These are phyloP conservation scores for Anoplopoma fimbria DNA, from an alignment of 2,113 vertebrate species.

Conservation along the genomic window DNA sequence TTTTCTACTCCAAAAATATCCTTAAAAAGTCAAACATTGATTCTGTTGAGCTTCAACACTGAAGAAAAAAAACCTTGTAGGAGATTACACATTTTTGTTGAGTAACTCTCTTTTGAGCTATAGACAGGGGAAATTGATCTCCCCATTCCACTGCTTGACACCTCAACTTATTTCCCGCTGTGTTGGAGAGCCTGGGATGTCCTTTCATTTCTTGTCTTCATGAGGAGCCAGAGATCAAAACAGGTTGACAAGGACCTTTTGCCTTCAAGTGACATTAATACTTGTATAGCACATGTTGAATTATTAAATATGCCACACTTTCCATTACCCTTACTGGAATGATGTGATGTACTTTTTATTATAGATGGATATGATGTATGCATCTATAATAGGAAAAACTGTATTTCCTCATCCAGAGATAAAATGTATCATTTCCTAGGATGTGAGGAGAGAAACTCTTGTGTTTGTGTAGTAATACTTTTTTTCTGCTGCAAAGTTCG, in stretches of 20 bases:
- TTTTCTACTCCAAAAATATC: background rate
- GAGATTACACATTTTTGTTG: slow-evolving; percentile 1
- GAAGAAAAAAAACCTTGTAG: slow-evolving; percentile 9
- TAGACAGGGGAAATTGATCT: slow-evolving; percentile 56
- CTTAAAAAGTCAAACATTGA: slow-evolving; percentile 29
- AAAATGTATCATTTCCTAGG: slow-evolving; percentile 11
- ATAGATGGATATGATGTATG: slow-evolving; percentile 41
- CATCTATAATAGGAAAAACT: slow-evolving; percentile 14
- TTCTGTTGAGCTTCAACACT: background rate
- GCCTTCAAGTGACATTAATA: slow-evolving; percentile 59
- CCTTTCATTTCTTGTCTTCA: slow-evolving; percentile 63
- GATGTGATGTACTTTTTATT: slow-evolving; percentile 38
- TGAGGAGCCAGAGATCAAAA: slow-evolving; percentile 26
- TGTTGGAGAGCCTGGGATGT: slow-evolving; percentile 44
- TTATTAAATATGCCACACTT: slow-evolving; percentile 54
- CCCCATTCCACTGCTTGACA: slow-evolving; percentile 51
- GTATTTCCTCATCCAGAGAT: background rate
- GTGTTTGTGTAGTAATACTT: slow-evolving; percentile 80
- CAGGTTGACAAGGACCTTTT: slow-evolving; percentile 46
- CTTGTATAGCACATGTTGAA: slow-evolving; percentile 49
- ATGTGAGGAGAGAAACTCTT: background rate
- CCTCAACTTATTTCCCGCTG: slow-evolving; percentile 62
- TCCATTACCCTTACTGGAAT: slow-evolving; percentile 10
- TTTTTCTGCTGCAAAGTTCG: slow-evolving; percentile 83
- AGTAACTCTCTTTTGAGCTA: slow-evolving; percentile 39